Conservation (phyloP, 2,797 vertebrate genomes). For the Pipistrellus pipistrellus region DNA sequence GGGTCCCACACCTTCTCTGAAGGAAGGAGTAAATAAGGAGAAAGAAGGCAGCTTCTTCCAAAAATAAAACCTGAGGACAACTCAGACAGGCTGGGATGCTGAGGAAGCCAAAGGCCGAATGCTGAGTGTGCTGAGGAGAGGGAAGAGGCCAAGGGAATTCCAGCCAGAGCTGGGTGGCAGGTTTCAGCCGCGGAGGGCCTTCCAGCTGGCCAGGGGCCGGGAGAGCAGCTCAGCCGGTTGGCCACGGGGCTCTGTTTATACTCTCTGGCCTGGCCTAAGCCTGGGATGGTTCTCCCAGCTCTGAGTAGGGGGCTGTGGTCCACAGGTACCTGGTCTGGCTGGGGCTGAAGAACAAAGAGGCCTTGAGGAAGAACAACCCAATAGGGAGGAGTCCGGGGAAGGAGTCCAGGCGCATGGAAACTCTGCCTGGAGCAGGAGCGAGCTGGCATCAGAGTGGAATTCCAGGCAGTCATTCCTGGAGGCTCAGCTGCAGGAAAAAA, state of each 20-base stretch:
- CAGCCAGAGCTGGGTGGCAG: constrained; percentile 84
- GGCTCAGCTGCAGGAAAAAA: constrained; percentile 29
- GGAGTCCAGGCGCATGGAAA: constrained; percentile 65
- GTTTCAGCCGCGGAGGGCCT: constrained; percentile 76
- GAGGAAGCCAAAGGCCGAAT: constrained; percentile 75
- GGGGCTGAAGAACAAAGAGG: constrained; percentile 5
- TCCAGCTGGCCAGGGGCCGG: constrained; percentile 83
- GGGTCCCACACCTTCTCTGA: constrained; percentile 79
- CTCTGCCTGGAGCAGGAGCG: constrained; percentile 58
- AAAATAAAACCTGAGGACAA: constrained; percentile 87
- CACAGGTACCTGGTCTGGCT: background rate
- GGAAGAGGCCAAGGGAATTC: constrained; percentile 77
- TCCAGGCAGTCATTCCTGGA: constrained; percentile 54
- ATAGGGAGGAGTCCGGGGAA: constrained; percentile 61
- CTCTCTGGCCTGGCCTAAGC: background rate
- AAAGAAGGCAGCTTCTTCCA: constrained; percentile 80
- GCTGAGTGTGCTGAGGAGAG: constrained; percentile 69
- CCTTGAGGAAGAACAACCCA: constrained; percentile 6
- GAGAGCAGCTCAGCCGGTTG: background rate
- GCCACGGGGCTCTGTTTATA: constrained; percentile 28
- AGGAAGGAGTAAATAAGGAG: constrained; percentile 59
- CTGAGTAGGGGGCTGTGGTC: background rate
- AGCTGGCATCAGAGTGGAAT: constrained; percentile 26
- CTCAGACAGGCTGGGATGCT: constrained; percentile 77
- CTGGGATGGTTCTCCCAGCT: background rate